phyloP scores from a whole-genome alignment of 2,888 invertebrate species.

The Xestia c-nigrum region DNA sequence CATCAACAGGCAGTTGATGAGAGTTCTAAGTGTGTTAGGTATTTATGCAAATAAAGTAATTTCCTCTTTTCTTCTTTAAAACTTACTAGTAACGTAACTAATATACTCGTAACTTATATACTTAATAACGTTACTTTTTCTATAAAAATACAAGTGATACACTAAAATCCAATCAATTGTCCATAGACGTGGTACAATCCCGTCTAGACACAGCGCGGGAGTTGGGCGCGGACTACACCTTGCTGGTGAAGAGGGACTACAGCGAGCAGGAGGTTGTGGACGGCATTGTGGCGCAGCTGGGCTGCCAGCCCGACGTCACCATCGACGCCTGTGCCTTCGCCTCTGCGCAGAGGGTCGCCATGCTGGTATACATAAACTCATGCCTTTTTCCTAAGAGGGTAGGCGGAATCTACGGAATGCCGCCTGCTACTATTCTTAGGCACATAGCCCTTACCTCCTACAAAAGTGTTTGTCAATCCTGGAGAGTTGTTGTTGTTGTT shows the following conservation, averaged over 20 bases:
- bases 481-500: not conserved
- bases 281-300: conserved; percentile 90
- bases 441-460: not conserved
- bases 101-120: no score
- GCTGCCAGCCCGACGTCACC: conserved; percentile 92
- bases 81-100: no score
- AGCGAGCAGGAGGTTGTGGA: conserved; percentile 91
- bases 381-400: not conserved
- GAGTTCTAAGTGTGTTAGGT: no score
- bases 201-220: conserved; percentile 93
- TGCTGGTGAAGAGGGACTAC: conserved; percentile 89
- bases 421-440: not conserved
- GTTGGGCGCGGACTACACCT: conserved; percentile 93
- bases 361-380: conserved; percentile 90
- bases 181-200: conserved; percentile 92
- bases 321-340: conserved; percentile 97
- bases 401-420: not conserved
- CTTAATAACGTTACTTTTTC: no score
- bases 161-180: not conserved
- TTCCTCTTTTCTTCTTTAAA: no score
- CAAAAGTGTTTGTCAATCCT: not conserved
- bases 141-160: no score
- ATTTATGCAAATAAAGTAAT: no score
- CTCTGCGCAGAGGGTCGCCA: conserved; percentile 93
- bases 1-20: no score